A percentile compares a stretch with the other conserved stretches of the same genome.
Conservation (phyloP, 2,888 invertebrate genomes). For the Luperina nickerlii region DNA sequence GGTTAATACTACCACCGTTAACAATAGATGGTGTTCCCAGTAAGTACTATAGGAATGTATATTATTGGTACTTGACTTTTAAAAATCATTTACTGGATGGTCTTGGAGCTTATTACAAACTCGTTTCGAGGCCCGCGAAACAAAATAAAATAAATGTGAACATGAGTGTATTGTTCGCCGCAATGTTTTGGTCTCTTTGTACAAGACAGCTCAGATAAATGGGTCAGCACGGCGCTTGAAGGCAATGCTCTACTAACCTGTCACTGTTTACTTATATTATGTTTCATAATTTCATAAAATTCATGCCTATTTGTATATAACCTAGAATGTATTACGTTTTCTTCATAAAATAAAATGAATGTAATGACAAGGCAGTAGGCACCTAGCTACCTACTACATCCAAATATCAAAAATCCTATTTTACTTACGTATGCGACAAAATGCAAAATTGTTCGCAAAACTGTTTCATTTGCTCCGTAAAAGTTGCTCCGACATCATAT, state of each 20-base stretch:
- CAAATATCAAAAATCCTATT: conserved; percentile 20
- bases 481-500: conserved; percentile 24
- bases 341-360: background rate
- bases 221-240: conserved; percentile 44
- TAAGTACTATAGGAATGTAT: background rate
- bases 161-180: conserved; percentile 36
- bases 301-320: background rate
- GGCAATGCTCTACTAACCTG: conserved; percentile 40
- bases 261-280: conserved; percentile 18
- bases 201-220: conserved; percentile 56
- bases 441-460: conserved; percentile 31
- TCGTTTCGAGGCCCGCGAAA: conserved; percentile 12
- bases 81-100: background rate
- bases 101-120: background rate
- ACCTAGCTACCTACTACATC: background rate
- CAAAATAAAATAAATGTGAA: conserved; percentile 40
- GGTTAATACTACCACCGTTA: background rate
- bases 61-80: background rate
- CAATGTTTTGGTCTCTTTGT: conserved; percentile 54
- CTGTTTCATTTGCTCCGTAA: conserved; percentile 39
- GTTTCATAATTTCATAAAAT: conserved; percentile 16
- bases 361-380: background rate
- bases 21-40: background rate
- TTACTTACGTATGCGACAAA: conserved; percentile 16
- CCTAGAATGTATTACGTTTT: too few relatives aligned